Conservation (phyloP, 2,888 invertebrate species). For the Agriopis marginaria region DNA sequence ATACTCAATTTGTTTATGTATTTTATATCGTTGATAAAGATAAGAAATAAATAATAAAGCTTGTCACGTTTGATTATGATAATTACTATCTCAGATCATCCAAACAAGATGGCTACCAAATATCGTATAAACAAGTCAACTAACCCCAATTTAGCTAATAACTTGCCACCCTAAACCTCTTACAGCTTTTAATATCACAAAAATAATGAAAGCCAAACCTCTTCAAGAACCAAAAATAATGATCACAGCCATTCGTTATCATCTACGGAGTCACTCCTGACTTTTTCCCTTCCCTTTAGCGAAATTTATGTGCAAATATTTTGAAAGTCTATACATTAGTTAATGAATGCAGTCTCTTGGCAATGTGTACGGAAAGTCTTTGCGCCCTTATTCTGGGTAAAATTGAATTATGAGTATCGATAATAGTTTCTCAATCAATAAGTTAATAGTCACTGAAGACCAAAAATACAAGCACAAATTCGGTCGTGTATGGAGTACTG, state of each 20-base stretch:
- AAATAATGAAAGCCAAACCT: constrained; percentile 43
- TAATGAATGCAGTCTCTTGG: constrained; percentile 83
- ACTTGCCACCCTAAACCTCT: background rate
- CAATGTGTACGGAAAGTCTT: constrained; percentile 71
- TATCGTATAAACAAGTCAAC: background rate
- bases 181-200: constrained; percentile 24
- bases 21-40: too few species aligned
- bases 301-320: constrained; percentile 84
- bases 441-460: too few species aligned
- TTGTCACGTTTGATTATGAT: too few species aligned
- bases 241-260: constrained; percentile 62
- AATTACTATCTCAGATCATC: too few species aligned
- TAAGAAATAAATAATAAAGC: too few species aligned
- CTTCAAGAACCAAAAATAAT: constrained; percentile 54
- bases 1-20: too few species aligned
- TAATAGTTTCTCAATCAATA: background rate
- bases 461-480: too few species aligned
- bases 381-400: constrained; percentile 64
- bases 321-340: constrained; percentile 85
- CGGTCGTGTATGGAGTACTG: too few species aligned
- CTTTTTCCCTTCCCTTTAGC: constrained; percentile 70
- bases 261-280: constrained; percentile 55
- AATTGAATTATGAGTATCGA: background rate
- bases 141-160: background rate
- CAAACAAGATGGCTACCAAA: too few species aligned